A percentile compares a stretch with the other conserved stretches of the same genome.
These are phyloP conservation scores for Lagopus muta DNA, from an alignment of 2,113 vertebrate species.

Conservation along the genomic window DNA sequence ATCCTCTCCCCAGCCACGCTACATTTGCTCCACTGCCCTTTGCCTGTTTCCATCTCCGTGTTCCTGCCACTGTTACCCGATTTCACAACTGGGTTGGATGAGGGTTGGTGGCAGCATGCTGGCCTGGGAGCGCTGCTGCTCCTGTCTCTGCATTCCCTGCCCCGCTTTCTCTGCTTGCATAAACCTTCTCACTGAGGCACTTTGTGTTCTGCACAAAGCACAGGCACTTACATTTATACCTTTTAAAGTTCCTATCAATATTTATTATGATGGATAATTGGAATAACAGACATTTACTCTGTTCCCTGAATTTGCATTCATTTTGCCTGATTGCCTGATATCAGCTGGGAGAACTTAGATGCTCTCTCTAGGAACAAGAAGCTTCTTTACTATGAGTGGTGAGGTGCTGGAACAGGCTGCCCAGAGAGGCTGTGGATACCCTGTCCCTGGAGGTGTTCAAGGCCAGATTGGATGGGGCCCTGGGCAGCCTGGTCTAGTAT, in stretches of 20 bases:
- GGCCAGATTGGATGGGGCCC: too few relatives aligned
- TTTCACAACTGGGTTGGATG: rapidly evolving
- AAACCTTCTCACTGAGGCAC: background rate
- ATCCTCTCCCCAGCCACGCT: background rate
- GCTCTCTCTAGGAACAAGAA: background rate
- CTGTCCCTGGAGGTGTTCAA: too few relatives aligned
- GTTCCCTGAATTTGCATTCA: background rate
- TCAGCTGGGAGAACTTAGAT: background rate
- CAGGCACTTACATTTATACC: background rate
- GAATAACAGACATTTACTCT: background rate
- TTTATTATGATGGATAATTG: background rate
- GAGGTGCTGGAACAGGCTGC: too few relatives aligned
- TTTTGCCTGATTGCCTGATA: background rate
- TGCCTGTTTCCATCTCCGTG: background rate
- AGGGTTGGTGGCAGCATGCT: background rate
- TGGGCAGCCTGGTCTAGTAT: too few relatives aligned
- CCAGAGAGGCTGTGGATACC: too few relatives aligned
- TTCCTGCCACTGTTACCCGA: background rate
- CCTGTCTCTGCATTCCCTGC: background rate
- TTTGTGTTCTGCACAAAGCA: background rate
- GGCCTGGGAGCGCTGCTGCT: background rate
- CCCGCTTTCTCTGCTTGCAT: background rate
- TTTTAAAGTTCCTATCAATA: background rate
- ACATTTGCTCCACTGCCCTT: background rate
- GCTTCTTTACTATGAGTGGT: background rate